These are phyloP conservation scores for Rhopalosiphum maidis DNA, from an alignment of 1,140 invertebrate species.

Conservation along the genomic window DNA sequence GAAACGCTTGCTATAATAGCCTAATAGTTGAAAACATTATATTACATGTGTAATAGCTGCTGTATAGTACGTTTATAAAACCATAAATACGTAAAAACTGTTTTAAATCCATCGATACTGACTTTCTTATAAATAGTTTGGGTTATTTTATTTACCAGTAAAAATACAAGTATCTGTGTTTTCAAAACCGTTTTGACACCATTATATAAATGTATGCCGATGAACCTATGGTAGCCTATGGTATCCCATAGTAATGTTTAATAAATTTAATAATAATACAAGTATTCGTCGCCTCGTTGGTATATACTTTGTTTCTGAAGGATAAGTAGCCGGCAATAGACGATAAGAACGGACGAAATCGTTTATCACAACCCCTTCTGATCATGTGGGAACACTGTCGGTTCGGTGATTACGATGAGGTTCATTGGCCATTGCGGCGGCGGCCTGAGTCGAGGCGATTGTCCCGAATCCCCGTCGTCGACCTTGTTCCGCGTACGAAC, in stretches of 20 bases:
- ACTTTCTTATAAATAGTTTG: not conserved
- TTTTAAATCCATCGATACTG: not conserved
- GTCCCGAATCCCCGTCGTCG: not conserved
- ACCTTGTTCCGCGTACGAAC: not conserved
- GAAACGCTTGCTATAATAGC: not conserved
- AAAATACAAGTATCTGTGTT: not conserved
- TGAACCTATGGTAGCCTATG: not conserved
- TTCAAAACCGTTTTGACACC: not conserved
- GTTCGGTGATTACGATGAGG: not conserved
- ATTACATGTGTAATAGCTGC: not conserved
- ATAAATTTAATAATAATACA: not conserved
- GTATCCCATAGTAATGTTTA: not conserved
- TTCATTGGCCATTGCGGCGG: conserved; percentile 16
- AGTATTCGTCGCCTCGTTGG: not conserved
- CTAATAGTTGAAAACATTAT: not conserved
- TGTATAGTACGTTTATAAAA: not conserved
- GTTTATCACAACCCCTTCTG: not conserved
- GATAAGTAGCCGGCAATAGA: not conserved
- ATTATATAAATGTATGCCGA: not conserved
- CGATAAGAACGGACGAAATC: not conserved
- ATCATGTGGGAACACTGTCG: conserved; percentile 19
- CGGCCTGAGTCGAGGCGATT: not conserved
- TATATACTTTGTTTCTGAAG: not conserved
- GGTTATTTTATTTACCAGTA: not conserved
- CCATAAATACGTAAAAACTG: not conserved